These are phyloP conservation scores for Drosophila baimaii DNA, from an alignment of 1,140 invertebrate species.

Conservation along the genomic window DNA sequence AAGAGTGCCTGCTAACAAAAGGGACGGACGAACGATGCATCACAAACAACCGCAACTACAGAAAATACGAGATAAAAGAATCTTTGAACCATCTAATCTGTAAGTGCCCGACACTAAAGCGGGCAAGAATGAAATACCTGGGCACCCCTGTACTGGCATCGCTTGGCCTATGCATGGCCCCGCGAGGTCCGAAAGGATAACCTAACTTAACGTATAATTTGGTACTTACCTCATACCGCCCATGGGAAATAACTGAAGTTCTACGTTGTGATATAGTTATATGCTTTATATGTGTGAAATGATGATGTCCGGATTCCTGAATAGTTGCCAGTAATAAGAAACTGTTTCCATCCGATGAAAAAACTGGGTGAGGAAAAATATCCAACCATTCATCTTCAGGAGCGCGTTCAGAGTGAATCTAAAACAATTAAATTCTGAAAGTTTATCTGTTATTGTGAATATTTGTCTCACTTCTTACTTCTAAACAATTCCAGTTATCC, in stretches of 20 bases:
- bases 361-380: constrained; percentile 92
- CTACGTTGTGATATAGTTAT: constrained; percentile 92
- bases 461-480: constrained; percentile 86
- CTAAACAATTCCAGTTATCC: constrained; percentile 92
- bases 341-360: constrained; percentile 91
- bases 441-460: too few relatives aligned
- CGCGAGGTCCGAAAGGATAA: too few relatives aligned
- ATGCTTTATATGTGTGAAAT: constrained; percentile 95
- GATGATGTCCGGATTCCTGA: constrained; percentile 91
- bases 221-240: constrained; percentile 91
- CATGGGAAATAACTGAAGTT: constrained; percentile 94
- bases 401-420: constrained; percentile 92
- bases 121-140: too few relatives aligned
- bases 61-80: too few relatives aligned
- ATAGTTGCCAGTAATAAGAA: constrained; percentile 93
- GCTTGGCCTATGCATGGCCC: too few relatives aligned
- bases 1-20: too few relatives aligned
- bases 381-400: constrained; percentile 93
- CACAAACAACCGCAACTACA: too few relatives aligned
- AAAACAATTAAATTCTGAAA: constrained; percentile 49
- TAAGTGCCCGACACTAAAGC: too few relatives aligned
- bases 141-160: too few relatives aligned
- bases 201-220: too few relatives aligned
- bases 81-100: too few relatives aligned
- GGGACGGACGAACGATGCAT: too few relatives aligned